Evolutionary conservation across 2,113 vertebrate genomes (phyloP).

Genomic region (human (Homo sapiens)): DNA sequence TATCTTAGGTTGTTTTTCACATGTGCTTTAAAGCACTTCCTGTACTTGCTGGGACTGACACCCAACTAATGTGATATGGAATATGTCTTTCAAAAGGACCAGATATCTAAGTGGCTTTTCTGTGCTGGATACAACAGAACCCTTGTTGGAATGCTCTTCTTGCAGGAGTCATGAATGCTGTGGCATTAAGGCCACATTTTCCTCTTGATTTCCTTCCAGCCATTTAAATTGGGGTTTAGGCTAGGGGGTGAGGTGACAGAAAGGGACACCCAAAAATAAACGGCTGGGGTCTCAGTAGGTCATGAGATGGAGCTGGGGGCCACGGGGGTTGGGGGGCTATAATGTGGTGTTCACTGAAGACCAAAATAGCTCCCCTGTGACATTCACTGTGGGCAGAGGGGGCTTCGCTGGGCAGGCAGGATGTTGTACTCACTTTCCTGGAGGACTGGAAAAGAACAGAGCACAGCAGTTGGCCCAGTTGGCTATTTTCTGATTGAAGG

Average conservation of each 20-base stretch:
- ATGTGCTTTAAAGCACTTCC: neutral
- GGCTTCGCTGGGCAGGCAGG: neutral
- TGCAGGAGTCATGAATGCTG: neutral
- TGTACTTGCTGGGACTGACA: neutral
- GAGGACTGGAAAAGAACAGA: neutral
- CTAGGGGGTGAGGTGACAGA: neutral
- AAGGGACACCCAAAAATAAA: conserved; percentile 51
- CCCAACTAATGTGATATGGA: neutral
- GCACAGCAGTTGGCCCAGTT: neutral
- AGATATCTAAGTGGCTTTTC: neutral
- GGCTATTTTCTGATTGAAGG: neutral
- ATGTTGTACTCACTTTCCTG: neutral
- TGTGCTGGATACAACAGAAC: conserved; percentile 2
- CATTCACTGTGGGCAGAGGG: conserved; percentile 16
- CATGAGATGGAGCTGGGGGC: conserved; percentile 25
- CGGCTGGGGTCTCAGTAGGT: neutral
- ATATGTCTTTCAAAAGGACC: neutral
- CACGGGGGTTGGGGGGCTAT: neutral
- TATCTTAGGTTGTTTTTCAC: neutral
- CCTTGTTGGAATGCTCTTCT: conserved; percentile 27
- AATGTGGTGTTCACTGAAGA: neutral
- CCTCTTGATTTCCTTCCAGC: conserved; percentile 58
- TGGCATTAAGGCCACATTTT: neutral
- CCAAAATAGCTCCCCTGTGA: neutral
- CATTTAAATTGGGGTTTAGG: neutral